A percentile compares a stretch with the other conserved stretches of the same genome.
Evolutionary conservation across 2,888 invertebrate species (phyloP).

Genomic region (Phalangium opilio): DNA sequence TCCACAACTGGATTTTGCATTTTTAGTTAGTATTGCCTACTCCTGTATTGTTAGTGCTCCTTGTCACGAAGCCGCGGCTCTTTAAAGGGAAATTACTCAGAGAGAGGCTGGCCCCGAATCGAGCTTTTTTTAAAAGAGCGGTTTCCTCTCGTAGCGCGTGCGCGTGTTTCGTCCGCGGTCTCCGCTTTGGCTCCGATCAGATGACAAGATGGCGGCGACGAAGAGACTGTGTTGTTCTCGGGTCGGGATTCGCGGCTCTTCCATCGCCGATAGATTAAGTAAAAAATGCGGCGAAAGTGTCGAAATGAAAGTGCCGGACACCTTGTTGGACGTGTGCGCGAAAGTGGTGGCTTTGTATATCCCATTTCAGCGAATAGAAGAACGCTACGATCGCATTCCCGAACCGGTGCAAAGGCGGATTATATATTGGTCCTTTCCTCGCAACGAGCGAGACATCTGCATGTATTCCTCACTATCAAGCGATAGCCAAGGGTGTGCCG

Average conservation of each 20-base stretch:
- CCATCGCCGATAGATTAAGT: slow-evolving; percentile 10
- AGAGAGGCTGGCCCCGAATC: too few relatives aligned
- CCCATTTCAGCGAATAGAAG: slow-evolving; percentile 72
- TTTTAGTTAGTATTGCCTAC: too few relatives aligned
- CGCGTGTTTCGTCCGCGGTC: too few relatives aligned
- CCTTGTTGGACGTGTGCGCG: slow-evolving; percentile 64
- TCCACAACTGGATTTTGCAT: too few relatives aligned
- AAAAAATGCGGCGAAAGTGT: slow-evolving; percentile 2
- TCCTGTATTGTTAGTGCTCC: too few relatives aligned
- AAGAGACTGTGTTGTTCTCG: slow-evolving; percentile 23
- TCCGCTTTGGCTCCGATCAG: too few relatives aligned
- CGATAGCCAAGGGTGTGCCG: slow-evolving; percentile 37
- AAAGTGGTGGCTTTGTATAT: slow-evolving; percentile 68
- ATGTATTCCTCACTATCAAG: slow-evolving; percentile 67
- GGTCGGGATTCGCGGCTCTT: slow-evolving; percentile 17
- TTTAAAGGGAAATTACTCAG: too few relatives aligned
- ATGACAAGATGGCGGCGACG: slow-evolving; percentile 22
- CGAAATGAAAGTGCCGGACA: slow-evolving; percentile 39
- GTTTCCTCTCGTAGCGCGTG: too few relatives aligned
- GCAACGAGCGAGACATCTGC: slow-evolving; percentile 72
- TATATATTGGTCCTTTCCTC: slow-evolving; percentile 76
- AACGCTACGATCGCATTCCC: slow-evolving; percentile 69
- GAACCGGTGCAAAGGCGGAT: slow-evolving; percentile 74
- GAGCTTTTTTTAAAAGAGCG: too few relatives aligned
- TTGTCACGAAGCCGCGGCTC: too few relatives aligned